A percentile compares a stretch with the other conserved stretches of the same genome.
phyloP scores from a whole-genome alignment of 1,140 invertebrate species.

The Calephelis virginiensis region DNA sequence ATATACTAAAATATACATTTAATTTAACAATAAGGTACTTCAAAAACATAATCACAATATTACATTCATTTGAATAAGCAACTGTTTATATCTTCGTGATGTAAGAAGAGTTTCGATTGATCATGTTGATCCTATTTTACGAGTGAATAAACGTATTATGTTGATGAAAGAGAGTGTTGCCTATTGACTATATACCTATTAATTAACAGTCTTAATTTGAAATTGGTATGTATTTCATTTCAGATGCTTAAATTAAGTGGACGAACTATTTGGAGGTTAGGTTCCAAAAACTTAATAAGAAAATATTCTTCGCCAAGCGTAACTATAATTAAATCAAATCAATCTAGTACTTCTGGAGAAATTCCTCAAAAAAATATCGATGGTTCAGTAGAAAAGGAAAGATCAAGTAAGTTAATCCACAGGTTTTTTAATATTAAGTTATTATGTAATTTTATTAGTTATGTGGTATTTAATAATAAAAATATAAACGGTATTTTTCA shows the following conservation, averaged over 20 bases:
- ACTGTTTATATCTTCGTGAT: constrained; percentile 12
- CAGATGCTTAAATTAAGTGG: constrained; percentile 75
- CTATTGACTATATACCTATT: background rate
- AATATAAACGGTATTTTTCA: background rate
- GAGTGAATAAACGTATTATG: background rate
- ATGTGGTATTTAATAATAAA: background rate
- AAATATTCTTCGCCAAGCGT: constrained; percentile 58
- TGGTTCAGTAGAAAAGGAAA: constrained; percentile 36
- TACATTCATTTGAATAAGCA: background rate
- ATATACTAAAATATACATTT: background rate
- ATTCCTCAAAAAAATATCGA: constrained; percentile 40
- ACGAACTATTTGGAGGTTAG: constrained; percentile 72
- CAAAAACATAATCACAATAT: background rate
- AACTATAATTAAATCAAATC: constrained; percentile 54
- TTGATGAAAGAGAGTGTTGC: no score
- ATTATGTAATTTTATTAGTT: constrained; percentile 22
- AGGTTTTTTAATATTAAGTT: constrained; percentile 17
- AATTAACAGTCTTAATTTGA: background rate
- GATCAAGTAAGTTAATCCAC: constrained; percentile 36
- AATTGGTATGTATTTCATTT: constrained; percentile 24
- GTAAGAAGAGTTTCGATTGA: constrained; percentile 1
- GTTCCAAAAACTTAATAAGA: constrained; percentile 52
- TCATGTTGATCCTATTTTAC: constrained; percentile 3
- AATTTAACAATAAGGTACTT: background rate
- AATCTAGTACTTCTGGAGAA: constrained; percentile 42